Conservation (phyloP, 2,113 vertebrate species). For the Phoenicopterus ruber region DNA sequence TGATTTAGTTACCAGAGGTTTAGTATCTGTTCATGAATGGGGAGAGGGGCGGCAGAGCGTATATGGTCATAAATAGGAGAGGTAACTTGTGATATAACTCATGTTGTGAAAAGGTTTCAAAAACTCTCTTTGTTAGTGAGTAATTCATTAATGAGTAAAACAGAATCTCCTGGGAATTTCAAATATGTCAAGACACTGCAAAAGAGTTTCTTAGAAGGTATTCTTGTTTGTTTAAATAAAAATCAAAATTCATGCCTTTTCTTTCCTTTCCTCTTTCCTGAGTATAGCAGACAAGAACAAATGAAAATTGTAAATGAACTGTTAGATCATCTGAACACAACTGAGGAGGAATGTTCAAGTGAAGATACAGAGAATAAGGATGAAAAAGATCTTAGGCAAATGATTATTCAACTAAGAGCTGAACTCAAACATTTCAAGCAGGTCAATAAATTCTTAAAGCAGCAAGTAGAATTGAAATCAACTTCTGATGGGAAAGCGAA, state of each 20-base stretch:
- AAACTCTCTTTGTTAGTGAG: neutral
- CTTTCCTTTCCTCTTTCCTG: conserved; percentile 11
- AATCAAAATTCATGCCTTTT: conserved; percentile 14
- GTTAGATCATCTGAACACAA: conserved; percentile 73
- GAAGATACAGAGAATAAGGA: conserved; percentile 73
- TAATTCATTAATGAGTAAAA: neutral
- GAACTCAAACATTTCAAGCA: conserved; percentile 67
- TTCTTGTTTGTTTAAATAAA: conserved; percentile 32
- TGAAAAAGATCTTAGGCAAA: conserved; percentile 71
- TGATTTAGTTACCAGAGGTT: neutral
- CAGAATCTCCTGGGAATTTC: neutral
- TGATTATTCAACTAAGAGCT: conserved; percentile 70
- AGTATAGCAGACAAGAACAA: conserved; percentile 68
- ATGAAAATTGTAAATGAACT: conserved; percentile 61
- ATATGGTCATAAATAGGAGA: neutral
- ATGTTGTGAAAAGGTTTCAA: neutral
- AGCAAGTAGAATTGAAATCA: conserved; percentile 57
- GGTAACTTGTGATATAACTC: neutral
- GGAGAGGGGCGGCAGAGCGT: neutral
- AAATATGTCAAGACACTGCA: neutral
- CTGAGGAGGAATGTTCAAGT: conserved; percentile 73
- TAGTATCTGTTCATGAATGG: neutral
- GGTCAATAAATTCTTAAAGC: conserved; percentile 67
- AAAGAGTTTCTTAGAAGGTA: neutral
- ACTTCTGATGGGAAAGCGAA: neutral